Base-by-base conservation (phyloP, 2,888 invertebrate genomes). In the Bugula neritina region DNA sequence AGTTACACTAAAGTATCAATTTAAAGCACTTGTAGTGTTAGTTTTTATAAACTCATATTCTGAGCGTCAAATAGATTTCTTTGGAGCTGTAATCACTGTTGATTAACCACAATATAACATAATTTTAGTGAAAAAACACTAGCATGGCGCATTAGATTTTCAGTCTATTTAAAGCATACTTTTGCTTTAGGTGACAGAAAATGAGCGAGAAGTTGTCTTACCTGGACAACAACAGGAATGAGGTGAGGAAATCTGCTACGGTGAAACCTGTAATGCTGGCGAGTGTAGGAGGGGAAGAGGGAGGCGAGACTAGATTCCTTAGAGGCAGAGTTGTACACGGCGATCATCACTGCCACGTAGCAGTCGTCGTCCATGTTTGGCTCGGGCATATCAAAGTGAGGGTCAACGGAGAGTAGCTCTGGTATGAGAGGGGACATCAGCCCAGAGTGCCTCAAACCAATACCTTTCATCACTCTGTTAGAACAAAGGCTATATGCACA, bases 321-420 rank as follows among this genome's bases (percentile, higher is more conserved):
- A 76, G 91, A 89, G 0, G 97, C 96, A 17, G 97, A 96, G 85
- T 97, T 99, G 79, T 98, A 89, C 35, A 98, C 91, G 79, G 98
- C 85, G 75, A 98, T 92, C 73, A 99, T 85, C 5, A 94, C 90
- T 80, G 93, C 93, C 75, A 96, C 90, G 86, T 87, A 96, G 63
- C 92, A 89, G 0, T 94, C 92, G 83, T 97, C 96, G 78, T 97
- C 95, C 1, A 98, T 93, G 81, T 96, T 93, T 0, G 93, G 93
- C 82, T 98, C 98, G 0, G 95, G 91, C 78, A 92, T 93, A 82
- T 97, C 95, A 83, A 98, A 95, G 85, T 94, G 95, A 0, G 97
- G 96, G 87, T 99, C 97, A 74, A 93, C 91, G 75, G 91, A 91
- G 23, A 99, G 87, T 73, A 99, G 87, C 76, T 94, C 91, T 0